Evolutionary conservation across 2,113 vertebrate species (phyloP).

Genomic region (Pandion haliaetus): DNA sequence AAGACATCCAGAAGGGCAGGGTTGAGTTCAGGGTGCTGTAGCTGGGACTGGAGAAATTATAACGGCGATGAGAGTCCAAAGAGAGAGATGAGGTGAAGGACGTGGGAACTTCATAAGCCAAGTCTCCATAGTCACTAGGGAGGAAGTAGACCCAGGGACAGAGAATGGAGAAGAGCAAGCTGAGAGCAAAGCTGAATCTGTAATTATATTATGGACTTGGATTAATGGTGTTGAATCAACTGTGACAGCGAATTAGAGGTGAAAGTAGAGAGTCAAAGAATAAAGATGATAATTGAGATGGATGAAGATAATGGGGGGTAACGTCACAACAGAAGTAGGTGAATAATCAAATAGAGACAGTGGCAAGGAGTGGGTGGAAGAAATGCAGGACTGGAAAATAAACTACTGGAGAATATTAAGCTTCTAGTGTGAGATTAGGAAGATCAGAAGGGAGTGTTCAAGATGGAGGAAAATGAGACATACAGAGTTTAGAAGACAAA

Average conservation of each 20-base stretch:
- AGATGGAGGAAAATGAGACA: not conserved
- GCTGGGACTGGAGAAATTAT: not conserved
- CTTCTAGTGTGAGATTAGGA: not conserved
- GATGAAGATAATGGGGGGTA: not conserved
- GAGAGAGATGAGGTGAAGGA: not conserved
- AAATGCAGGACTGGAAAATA: not conserved
- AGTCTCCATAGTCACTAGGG: rapidly evolving
- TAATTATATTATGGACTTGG: not conserved
- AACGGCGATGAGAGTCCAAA: not conserved
- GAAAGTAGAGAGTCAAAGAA: not conserved
- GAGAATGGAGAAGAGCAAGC: not conserved
- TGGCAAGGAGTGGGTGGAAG: not conserved
- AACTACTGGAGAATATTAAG: not conserved
- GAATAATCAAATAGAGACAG: not conserved
- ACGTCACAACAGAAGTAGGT: not conserved
- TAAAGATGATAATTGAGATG: not conserved
- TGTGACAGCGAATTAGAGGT: not conserved
- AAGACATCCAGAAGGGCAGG: not conserved
- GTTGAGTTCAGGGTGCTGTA: not conserved
- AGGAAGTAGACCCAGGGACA: not conserved
- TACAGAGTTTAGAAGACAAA: not conserved
- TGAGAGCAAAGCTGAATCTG: not conserved
- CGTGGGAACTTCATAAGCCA: not conserved
- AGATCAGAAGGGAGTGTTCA: not conserved
- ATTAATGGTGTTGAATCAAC: not conserved